Conservation (phyloP, 2,888 invertebrate genomes). For the Parascotia fuliginaria region DNA sequence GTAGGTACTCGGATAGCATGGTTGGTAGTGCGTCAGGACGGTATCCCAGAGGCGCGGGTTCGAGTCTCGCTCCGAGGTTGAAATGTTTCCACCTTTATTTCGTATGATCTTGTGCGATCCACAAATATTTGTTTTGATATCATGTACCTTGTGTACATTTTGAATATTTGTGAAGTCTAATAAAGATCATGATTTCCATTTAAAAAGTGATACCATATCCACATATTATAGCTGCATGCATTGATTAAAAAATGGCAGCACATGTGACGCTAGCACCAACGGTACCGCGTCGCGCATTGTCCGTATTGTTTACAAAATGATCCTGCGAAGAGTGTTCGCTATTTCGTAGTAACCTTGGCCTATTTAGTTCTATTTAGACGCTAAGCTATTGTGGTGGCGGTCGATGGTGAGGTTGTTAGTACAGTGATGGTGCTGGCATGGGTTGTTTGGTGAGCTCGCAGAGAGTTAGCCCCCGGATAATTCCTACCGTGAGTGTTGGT, state of each 20-base stretch:
- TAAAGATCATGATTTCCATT: too few species aligned
- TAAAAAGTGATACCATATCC: not conserved
- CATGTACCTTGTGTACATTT: too few species aligned
- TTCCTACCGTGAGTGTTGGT: conserved; percentile 49
- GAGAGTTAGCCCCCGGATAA: conserved; percentile 49
- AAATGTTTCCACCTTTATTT: too few species aligned
- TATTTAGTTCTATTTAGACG: conserved; percentile 39
- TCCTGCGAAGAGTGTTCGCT: conserved; percentile 30
- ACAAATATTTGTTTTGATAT: too few species aligned
- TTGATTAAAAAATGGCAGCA: conserved; percentile 15
- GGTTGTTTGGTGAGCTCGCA: conserved; percentile 71
- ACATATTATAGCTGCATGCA: conserved; percentile 13
- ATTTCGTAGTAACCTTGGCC: conserved; percentile 62
- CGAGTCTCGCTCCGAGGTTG: too few species aligned
- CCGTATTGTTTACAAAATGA: conserved; percentile 57
- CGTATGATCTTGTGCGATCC: too few species aligned
- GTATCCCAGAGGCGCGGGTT: too few species aligned
- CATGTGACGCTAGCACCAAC: conserved; percentile 1
- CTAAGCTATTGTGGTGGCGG: conserved; percentile 9
- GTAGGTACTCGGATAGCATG: too few species aligned
- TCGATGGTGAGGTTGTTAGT: conserved; percentile 12
- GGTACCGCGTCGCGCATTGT: conserved; percentile 57
- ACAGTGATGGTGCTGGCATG: conserved; percentile 60
- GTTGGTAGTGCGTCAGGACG: too few species aligned
- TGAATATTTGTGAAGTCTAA: too few species aligned